phyloP scores from a whole-genome alignment of 2,888 invertebrate species.

The Orchesella flavescens region DNA sequence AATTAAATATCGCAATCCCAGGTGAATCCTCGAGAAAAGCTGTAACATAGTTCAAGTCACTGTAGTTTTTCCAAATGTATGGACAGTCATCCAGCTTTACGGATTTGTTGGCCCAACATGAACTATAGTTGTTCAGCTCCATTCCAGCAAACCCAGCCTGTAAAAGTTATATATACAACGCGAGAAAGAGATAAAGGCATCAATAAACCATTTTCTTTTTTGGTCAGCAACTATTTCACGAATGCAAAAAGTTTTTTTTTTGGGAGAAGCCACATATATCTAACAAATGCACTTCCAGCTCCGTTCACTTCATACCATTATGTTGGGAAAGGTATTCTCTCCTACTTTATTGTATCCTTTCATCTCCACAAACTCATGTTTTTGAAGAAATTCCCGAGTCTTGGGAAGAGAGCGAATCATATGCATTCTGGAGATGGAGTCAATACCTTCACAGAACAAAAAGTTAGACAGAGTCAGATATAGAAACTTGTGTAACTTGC shows the following conservation, averaged over 20 bases:
- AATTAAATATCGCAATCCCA: slow-evolving; percentile 84
- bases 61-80: slow-evolving; percentile 86
- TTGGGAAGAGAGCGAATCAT: slow-evolving; percentile 84
- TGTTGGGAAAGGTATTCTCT: slow-evolving; percentile 92
- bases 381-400: slow-evolving; percentile 81
- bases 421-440: slow-evolving; percentile 88
- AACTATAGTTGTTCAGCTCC: slow-evolving; percentile 64
- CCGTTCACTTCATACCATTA: slow-evolving; percentile 80
- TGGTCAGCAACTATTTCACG: too few relatives aligned
- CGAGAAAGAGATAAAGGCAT: slow-evolving; percentile 2
- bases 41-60: slow-evolving; percentile 83
- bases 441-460: slow-evolving; percentile 80
- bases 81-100: slow-evolving; percentile 81
- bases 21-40: slow-evolving; percentile 87
- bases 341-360: slow-evolving; percentile 81
- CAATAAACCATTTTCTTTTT: not conserved
- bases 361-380: slow-evolving; percentile 82
- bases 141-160: slow-evolving; percentile 79
- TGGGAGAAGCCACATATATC: too few relatives aligned
- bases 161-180: not conserved
- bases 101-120: slow-evolving; percentile 71
- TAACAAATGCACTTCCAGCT: not conserved
- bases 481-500: not conserved
- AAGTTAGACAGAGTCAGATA: not conserved
- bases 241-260: too few relatives aligned